Base-by-base conservation (phyloP, 2,888 invertebrate species). In the Notocelia uddmanniana region DNA sequence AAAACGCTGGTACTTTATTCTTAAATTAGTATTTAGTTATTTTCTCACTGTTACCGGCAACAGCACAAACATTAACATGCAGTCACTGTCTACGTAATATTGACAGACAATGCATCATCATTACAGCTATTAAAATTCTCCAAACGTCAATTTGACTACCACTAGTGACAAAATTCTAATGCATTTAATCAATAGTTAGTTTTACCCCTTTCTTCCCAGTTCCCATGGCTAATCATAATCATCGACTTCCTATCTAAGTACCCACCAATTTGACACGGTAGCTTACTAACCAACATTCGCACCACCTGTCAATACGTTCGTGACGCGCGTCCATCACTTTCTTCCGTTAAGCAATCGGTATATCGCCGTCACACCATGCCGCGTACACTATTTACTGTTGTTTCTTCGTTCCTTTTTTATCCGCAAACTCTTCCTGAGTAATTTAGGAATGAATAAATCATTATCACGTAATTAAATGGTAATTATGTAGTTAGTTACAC, bases 361-460 rank as follows among this genome's bases (percentile, higher is more conserved):
- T 85, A 87, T 83, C 80, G 78, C 79, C 85, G 88, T 90, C 87
- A 89, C 87, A 86, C 86, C 87, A 86, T 88, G 79, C 84, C 89
- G 90, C 87, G 82, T 84, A 77, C 81, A 31, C 31, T 6, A 31
- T 31, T 75, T 84, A 85, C 82, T 80, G 79, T 81, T 80, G 79
- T 77, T 77, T 83, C 83, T 84, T 80, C 76, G 76, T 80, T 78
- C 77, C 76, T 77, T 85, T 83, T 88, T 85, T 81, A 78, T 81
- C 73, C 74, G 77, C 81, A 79, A 83, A 84, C 85, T 87, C 89
- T 91, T 92, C 89, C 89, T 90, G 80, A 84, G 85, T 85, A 85
- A 89, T 90, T 89, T 85, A 86, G 80, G 85, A 86, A 89, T 87
- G 87, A 90, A 89, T 90, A 87, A 88, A 87, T 81, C 85, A 88